These are phyloP conservation scores for Tympanoctomys barrerae DNA, from an alignment of 2,797 vertebrate genomes.

Conservation along the genomic window DNA sequence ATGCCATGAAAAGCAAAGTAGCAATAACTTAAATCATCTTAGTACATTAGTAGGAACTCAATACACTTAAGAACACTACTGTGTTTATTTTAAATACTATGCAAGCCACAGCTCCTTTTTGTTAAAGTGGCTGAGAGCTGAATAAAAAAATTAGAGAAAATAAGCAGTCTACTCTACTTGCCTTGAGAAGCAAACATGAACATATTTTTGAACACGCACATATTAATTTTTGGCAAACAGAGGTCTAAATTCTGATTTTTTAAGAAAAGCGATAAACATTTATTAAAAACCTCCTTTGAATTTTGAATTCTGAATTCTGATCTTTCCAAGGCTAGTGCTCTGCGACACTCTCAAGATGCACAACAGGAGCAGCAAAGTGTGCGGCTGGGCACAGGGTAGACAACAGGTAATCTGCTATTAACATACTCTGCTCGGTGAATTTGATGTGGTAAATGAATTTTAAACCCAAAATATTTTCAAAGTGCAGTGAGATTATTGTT, in stretches of 20 bases:
- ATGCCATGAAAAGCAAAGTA: not conserved
- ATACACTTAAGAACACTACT: not conserved
- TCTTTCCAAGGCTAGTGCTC: not conserved
- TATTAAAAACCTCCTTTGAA: not conserved
- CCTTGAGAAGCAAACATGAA: not conserved
- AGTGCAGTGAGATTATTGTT: not conserved
- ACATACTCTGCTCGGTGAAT: not conserved
- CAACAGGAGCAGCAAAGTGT: too few relatives aligned
- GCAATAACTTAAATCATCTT: conserved; percentile 50
- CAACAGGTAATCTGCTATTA: not conserved
- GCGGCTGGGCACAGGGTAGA: too few relatives aligned
- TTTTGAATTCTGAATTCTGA: conserved; percentile 6
- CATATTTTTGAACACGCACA: not conserved
- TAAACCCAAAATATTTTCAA: not conserved
- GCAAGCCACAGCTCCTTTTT: not conserved
- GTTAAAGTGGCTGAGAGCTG: not conserved
- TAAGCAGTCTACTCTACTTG: not conserved
- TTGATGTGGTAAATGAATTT: not conserved
- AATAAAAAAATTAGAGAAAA: conserved; percentile 21
- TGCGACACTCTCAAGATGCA: not conserved
- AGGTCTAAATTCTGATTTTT: not conserved
- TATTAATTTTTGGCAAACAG: not conserved
- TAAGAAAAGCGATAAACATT: not conserved
- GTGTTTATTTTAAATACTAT: conserved; percentile 36
- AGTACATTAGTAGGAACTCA: not conserved